These are phyloP conservation scores for Falcaria lacertinaria DNA, from an alignment of 2,888 invertebrate genomes.

Conservation along the genomic window DNA sequence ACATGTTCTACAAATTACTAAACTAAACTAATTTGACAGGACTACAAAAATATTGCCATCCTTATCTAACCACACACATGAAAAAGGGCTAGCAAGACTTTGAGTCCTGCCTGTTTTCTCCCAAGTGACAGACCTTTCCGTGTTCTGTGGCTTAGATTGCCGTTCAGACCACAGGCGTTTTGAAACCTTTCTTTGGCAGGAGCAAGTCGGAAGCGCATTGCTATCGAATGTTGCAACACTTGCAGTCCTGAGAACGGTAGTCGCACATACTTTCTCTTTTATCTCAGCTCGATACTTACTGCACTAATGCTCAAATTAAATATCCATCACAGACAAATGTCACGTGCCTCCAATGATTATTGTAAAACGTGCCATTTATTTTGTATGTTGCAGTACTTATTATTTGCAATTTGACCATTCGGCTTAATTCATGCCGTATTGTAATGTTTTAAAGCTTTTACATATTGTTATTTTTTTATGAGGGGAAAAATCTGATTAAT, in stretches of 20 bases:
- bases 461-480: too few relatives aligned
- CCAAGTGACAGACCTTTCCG: too few relatives aligned
- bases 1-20: too few relatives aligned
- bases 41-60: too few relatives aligned
- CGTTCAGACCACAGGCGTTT: slow-evolving; percentile 11
- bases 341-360: neutral
- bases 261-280: slow-evolving; percentile 37
- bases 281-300: slow-evolving; percentile 21
- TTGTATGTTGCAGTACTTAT: too few relatives aligned
- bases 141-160: slow-evolving; percentile 23
- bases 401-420: slow-evolving; percentile 12
- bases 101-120: too few relatives aligned
- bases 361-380: too few relatives aligned
- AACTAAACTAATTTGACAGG: too few relatives aligned
- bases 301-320: neutral
- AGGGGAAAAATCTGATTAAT: too few relatives aligned
- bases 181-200: slow-evolving; percentile 24
- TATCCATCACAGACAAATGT: neutral
- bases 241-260: neutral
- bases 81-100: too few relatives aligned
- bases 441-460: too few relatives aligned
- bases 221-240: slow-evolving; percentile 35
- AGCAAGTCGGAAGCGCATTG: slow-evolving; percentile 34
- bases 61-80: too few relatives aligned
- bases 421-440: slow-evolving; percentile 1